Conservation (phyloP, 1,140 invertebrate genomes). For the Brachystomella parvula region DNA sequence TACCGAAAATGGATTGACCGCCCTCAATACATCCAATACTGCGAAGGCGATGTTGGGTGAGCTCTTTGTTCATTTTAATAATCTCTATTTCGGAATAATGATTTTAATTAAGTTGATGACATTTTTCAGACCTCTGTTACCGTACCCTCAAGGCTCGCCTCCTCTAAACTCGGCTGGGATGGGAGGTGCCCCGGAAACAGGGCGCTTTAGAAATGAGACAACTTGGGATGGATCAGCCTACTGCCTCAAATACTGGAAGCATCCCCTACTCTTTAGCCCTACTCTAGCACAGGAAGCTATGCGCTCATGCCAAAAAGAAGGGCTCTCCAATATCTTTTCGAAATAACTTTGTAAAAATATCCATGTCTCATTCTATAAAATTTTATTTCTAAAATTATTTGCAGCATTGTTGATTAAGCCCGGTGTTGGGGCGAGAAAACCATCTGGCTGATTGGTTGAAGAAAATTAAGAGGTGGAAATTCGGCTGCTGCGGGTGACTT, state of each 20-base stretch:
- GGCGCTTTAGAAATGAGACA: neutral
- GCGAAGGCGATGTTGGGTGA: neutral
- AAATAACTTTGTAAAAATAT: neutral
- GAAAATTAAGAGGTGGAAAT: neutral
- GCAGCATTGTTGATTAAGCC: neutral
- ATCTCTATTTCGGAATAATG: neutral
- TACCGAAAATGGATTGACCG: constrained; percentile 19
- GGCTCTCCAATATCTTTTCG: neutral
- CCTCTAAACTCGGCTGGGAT: neutral
- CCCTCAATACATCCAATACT: neutral
- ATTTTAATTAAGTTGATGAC: neutral
- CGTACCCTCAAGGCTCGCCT: too few relatives aligned
- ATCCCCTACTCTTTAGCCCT: neutral
- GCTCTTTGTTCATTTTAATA: neutral
- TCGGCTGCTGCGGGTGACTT: neutral
- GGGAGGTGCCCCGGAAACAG: neutral
- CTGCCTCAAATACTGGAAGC: neutral
- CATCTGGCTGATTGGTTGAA: neutral
- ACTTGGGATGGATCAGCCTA: neutral
- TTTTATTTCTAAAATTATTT: neutral
- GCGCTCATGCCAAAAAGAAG: neutral
- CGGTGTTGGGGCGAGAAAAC: neutral
- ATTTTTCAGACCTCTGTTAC: too few relatives aligned
- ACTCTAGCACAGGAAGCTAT: neutral
- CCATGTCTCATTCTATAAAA: neutral